Base-by-base conservation (phyloP, 2,888 invertebrate species). In the Xestia c-nigrum region DNA sequence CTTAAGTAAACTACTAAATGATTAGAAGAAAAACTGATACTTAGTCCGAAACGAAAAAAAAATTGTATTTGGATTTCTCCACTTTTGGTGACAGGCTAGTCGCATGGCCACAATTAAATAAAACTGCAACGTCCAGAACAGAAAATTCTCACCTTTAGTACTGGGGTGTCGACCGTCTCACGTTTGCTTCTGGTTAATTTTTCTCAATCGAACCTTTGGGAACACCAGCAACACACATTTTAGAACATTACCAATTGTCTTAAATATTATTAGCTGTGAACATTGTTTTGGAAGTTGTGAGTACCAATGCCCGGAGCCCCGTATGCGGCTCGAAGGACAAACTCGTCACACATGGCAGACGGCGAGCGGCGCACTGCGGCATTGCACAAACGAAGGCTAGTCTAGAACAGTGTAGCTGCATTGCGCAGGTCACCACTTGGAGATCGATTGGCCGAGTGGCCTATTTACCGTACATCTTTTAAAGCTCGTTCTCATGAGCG, bases 351-450 rank as follows among this genome's bases (percentile, higher is more conserved):
- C 43, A 7, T 52, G 24, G 40, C 14, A 52, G 76, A 50, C 43
- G 19, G 43, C 46, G 38, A 16, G 9, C 43, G 46, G 7, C 61
- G 67, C 61, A 76, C 76, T 76, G 76, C 72, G 72, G 40, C 69
- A 40, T 19, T 75, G 55, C 64, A 63, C 38, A 55, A 52, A 46
- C 63, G 19, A 52, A 64, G 43, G 19, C 73, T 74, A 46, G 52
- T 52, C 72, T 73, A 72, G 46, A 64, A 72, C 3, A 1, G 6
- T 38, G 21, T 64, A 46, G 9, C 61, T 75, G 31, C 64, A 57
- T 52, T 76, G 76, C 76, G 76, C 76, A 76, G 64, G 75, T 64
- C 68, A 57, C 19, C 24, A 24, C 57, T 24, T 57, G 57, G 57
- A 6, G 14, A 61, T 74, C 61, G 43, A 74, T 71, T 19, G n/a